A percentile compares a stretch with the other conserved stretches of the same genome.
These are phyloP conservation scores for Chironomus tentans DNA, from an alignment of 2,888 invertebrate genomes.

Conservation along the genomic window DNA sequence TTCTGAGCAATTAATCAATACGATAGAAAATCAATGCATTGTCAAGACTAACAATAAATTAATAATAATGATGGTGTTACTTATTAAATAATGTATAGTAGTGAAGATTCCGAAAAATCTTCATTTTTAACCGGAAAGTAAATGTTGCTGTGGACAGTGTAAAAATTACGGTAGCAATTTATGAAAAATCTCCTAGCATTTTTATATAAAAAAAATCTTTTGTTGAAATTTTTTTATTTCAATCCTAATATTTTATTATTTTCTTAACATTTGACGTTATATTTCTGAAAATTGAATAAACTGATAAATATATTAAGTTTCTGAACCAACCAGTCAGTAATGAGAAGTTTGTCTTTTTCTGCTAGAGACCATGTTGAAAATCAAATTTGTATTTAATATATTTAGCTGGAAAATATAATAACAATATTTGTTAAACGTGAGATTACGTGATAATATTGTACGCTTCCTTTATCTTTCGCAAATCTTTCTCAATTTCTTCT, in stretches of 20 bases:
- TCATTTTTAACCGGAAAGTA: slow-evolving; percentile 1
- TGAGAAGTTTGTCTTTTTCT: too few species aligned
- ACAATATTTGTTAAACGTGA: background rate
- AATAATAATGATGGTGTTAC: too few species aligned
- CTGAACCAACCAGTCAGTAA: too few species aligned
- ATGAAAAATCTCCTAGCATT: background rate
- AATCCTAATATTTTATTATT: too few species aligned
- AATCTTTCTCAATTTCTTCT: background rate
- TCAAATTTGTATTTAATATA: too few species aligned
- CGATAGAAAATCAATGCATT: background rate
- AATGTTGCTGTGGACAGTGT: slow-evolving; percentile 35
- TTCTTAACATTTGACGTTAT: too few species aligned
- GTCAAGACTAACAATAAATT: too few species aligned
- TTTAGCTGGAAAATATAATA: background rate
- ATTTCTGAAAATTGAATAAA: too few species aligned
- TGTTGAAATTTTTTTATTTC: too few species aligned
- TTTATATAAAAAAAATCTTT: background rate
- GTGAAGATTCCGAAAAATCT: background rate
- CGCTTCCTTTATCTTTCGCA: background rate
- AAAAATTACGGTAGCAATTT: slow-evolving; percentile 13
- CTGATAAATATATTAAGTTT: too few species aligned
- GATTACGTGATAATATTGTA: background rate
- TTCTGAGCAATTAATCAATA: background rate
- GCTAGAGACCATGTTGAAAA: too few species aligned
- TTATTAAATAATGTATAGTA: too few species aligned